A percentile compares a stretch with the other conserved stretches of the same genome.
Conservation (phyloP, 1,140 invertebrate genomes). For the Grapholita molesta region DNA sequence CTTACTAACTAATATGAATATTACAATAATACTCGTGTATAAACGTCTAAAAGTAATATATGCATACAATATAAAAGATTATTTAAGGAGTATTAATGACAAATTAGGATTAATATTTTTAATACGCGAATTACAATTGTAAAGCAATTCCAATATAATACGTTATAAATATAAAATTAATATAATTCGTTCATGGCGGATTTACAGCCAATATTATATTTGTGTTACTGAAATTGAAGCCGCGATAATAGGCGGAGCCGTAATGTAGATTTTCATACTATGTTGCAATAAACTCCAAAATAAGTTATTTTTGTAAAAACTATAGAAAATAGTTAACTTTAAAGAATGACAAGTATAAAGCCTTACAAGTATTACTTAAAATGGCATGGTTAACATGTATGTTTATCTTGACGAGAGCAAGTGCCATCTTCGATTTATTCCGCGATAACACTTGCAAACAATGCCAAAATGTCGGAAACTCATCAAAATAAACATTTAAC, state of each 20-base stretch:
- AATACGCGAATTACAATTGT: background rate
- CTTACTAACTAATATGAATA: background rate
- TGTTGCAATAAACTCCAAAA: background rate
- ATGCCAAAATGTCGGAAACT: too few relatives aligned
- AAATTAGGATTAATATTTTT: background rate
- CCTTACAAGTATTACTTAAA: too few relatives aligned
- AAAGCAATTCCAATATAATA: conserved; percentile 10
- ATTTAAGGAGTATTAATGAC: conserved; percentile 5
- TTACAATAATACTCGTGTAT: conserved; percentile 12
- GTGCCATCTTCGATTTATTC: too few relatives aligned
- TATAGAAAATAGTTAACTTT: too few relatives aligned
- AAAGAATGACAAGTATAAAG: too few relatives aligned
- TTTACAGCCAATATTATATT: background rate
- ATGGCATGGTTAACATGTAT: too few relatives aligned
- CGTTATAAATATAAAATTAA: background rate
- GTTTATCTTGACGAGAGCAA: too few relatives aligned
- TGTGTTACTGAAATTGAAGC: background rate
- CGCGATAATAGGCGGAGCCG: background rate
- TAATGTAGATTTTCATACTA: background rate
- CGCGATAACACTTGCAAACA: too few relatives aligned
- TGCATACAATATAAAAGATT: conserved; percentile 3
- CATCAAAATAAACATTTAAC: too few relatives aligned
- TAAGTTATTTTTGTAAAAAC: too few relatives aligned
- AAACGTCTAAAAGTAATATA: conserved; percentile 15
- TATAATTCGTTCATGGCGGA: background rate